Percentiles rank a stretch among this genome's conserved stretches.
phyloP scores from a whole-genome alignment of 2,797 vertebrate genomes.

The Myripristis jacobus region DNA sequence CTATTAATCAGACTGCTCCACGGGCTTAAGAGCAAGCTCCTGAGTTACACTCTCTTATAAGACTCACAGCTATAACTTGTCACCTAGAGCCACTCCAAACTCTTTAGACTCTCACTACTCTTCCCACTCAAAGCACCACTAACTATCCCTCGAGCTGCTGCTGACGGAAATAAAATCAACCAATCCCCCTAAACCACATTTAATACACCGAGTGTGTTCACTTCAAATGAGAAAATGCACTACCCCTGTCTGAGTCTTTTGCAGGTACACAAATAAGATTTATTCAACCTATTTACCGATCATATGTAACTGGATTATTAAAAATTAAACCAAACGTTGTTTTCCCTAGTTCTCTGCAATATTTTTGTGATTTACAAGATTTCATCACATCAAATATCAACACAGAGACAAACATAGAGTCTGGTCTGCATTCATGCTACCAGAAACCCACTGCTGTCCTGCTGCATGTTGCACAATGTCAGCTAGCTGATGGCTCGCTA shows the following conservation, averaged over 20 bases:
- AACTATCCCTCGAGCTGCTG: constrained; percentile 34
- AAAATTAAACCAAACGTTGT: not conserved
- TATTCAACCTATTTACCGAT: too few relatives aligned
- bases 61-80: constrained; percentile 66
- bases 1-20: constrained; percentile 83
- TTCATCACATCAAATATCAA: not conserved
- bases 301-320: constrained; percentile 8
- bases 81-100: constrained; percentile 63
- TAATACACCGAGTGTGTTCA: constrained; percentile 37
- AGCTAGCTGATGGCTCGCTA: too few relatives aligned
- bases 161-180: constrained; percentile 33
- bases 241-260: not conserved
- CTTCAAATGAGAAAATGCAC: constrained; percentile 1
- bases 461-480: too few relatives aligned
- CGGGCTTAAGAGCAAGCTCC: constrained; percentile 77
- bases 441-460: too few relatives aligned
- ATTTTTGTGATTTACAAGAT: constrained; percentile 2
- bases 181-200: constrained; percentile 22
- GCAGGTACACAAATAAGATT: constrained; percentile 8
- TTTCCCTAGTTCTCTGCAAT: constrained; percentile 1
- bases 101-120: constrained; percentile 42
- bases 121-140: constrained; percentile 29
- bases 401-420: too few relatives aligned
- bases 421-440: too few relatives aligned
- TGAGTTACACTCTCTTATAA: constrained; percentile 71